These are phyloP conservation scores for Lepidostoma basale DNA, from an alignment of 1,140 invertebrate species.

Conservation along the genomic window DNA sequence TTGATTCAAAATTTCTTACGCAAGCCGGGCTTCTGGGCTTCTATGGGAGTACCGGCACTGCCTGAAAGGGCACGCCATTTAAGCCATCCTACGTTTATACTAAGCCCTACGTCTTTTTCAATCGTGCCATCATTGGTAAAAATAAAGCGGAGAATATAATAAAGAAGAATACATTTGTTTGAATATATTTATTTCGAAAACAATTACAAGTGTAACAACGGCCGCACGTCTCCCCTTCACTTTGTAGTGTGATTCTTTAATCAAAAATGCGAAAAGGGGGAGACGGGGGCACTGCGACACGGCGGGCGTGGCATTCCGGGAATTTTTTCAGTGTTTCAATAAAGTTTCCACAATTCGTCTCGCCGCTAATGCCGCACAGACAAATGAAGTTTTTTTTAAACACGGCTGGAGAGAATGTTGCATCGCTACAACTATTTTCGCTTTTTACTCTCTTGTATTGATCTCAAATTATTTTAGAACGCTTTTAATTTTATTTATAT, in stretches of 20 bases:
- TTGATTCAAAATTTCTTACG: no score
- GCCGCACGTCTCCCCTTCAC: not conserved
- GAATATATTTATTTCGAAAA: no score
- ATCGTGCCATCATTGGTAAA: no score
- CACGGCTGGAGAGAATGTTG: not conserved
- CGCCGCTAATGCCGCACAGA: not conserved
- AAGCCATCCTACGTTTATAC: no score
- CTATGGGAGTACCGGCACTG: no score
- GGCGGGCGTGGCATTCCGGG: not conserved
- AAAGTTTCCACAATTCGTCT: slow-evolving; percentile 16
- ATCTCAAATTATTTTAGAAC: not conserved
- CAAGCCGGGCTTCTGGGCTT: no score
- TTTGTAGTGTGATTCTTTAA: slow-evolving; percentile 13
- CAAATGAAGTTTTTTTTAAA: not conserved
- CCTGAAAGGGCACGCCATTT: no score
- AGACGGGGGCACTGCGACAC: not conserved
- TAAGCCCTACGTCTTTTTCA: no score
- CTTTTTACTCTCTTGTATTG: not conserved
- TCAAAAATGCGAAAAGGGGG: slow-evolving; percentile 3
- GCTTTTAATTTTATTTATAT: not conserved
- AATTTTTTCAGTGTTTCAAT: slow-evolving; percentile 18
- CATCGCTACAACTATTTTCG: not conserved
- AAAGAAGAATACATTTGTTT: no score
- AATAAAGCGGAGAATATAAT: no score
- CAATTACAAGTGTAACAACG: slow-evolving; percentile 1